Evolutionary conservation across 1,140 invertebrate species (phyloP), one percentile per base, ranked within the genome.

Genomic region (Onthophagus taurus): DNA sequence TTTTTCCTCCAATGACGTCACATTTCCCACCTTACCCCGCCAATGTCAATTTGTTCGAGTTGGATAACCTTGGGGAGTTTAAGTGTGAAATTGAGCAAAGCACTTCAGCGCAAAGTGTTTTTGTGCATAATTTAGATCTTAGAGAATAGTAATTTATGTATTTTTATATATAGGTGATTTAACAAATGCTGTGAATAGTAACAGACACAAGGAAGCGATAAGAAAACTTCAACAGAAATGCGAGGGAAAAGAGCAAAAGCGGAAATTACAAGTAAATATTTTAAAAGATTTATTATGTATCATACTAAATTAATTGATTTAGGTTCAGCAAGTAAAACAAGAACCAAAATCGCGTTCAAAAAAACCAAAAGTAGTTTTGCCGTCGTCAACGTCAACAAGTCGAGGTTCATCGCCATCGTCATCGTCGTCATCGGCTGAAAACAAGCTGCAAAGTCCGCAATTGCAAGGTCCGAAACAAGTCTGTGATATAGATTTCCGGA

Each of bases 201-300:
- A 63, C 43, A 74, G 75, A 57, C 70, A 79, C 41, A 66, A 73
- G 45, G 78, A 80, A 57, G 72, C 76, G 23, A 76, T 79, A 55
- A 67, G 73, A 31, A 82, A 81, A 61, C 63, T 83, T 29, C 74
- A 83, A 38, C 78, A 84, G 61, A 74, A 78, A 33, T 58, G 49
- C 41, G 80, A 85, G 12, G 75, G 77, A 31, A 77, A 78, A 47
- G 79, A 86, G 55, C 74, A 83, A 53, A 86, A 86, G 58, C 69
- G 77, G 49, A 80, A 79, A 64, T 58, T 80, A 41, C 76, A 80
- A 67, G 77, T 80, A 53, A 63, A 47, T 47, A 26, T 14, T 19
- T 31, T 8, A 37, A 44, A n/a, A 21, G 2, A 41, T 13, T 41
- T 29, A 17, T 37, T 18, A 2, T 21, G n/a, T 20, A 21, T 8